Base-by-base conservation (phyloP, 2,113 vertebrate species). In the Pterocles orientalis region DNA sequence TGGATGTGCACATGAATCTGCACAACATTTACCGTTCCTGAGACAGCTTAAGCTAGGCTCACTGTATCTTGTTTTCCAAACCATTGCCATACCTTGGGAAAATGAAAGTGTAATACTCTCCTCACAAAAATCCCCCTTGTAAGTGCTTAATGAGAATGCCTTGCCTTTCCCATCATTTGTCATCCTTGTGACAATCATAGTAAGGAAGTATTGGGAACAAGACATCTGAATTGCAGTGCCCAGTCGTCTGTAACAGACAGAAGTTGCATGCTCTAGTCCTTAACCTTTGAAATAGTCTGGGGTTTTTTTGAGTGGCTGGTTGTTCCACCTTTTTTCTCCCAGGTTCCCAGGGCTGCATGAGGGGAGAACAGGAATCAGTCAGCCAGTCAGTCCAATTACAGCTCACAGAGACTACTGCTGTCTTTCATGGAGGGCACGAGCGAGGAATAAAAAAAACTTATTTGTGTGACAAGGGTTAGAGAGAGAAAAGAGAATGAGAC, bases 301-400 rank as follows among this genome's bases (percentile, higher is more conserved):
- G 60, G 10, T 19, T 90, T 92, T 94, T 96, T 94, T 96, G 90
- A 95, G 82, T 87, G 90, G 84, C 90, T 97, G 80, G 94, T 95
- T 94, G 95, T 96, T 97, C 87, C 92, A 96, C 95, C 91, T 90
- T 95, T 91, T 97, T 93, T 80, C 57, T 89, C 82, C 73, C 76
- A 95, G 87, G 95, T 97, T 96, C 84, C 89, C 70, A 94, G 62
- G 82, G 87, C 87, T 94, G 62, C 85, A 94, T 6, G 8, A 93
- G 79, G 90, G 76, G 26, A 95, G 87, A 94, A 94, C 60, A 81
- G 78, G 87, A 95, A 93, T 92, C 97, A 97, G 85, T 94, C 96
- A 97, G 87, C 89, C 97, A 96, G 86, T 94, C 96, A 96, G 71
- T 95, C 94, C 95, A 97, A 96, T 97, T 97, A 97, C 82, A 65